Percentiles rank a stretch among this genome's conserved stretches.
Evolutionary conservation across 2,797 vertebrate genomes (phyloP).

Genomic region (Gallinago nigripennis): DNA sequence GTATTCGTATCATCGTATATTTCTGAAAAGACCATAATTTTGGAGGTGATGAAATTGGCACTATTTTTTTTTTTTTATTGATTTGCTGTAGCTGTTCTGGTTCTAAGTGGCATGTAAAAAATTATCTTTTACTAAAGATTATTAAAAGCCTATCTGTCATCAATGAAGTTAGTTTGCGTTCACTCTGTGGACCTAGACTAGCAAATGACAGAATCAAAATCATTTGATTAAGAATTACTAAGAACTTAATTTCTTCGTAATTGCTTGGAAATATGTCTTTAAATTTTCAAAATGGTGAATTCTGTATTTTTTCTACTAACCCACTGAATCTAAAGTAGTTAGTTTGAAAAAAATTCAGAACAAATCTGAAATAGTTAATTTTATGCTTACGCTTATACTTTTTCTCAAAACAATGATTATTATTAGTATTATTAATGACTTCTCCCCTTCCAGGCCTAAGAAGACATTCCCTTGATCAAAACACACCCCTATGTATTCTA

Average conservation of each 20-base stretch:
- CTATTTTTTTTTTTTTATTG: constrained; percentile 53
- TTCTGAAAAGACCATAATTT: constrained; percentile 62
- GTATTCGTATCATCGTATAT: constrained; percentile 33
- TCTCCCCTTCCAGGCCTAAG: neutral
- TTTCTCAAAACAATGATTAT: neutral
- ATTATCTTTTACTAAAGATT: constrained; percentile 57
- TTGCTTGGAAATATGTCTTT: neutral
- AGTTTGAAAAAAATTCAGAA: constrained; percentile 2
- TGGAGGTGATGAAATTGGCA: constrained; percentile 63
- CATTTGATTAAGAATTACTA: constrained; percentile 46
- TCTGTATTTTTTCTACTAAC: constrained; percentile 1
- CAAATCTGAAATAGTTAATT: neutral
- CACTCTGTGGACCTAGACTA: neutral
- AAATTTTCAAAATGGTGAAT: constrained; percentile 35
- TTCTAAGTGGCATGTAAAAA: constrained; percentile 59
- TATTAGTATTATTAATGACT: neutral
- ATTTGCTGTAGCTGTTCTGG: constrained; percentile 51
- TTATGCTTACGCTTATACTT: neutral
- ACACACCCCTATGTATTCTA: neutral
- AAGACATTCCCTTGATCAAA: neutral
- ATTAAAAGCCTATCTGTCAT: constrained; percentile 52
- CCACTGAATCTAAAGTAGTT: neutral
- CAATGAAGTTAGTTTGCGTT: constrained; percentile 13
- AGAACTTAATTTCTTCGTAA: neutral
- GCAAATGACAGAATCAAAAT: constrained; percentile 20